A percentile compares a stretch with the other conserved stretches of the same genome.
phyloP scores from a whole-genome alignment of 2,888 invertebrate species.

The Neria commutata region DNA sequence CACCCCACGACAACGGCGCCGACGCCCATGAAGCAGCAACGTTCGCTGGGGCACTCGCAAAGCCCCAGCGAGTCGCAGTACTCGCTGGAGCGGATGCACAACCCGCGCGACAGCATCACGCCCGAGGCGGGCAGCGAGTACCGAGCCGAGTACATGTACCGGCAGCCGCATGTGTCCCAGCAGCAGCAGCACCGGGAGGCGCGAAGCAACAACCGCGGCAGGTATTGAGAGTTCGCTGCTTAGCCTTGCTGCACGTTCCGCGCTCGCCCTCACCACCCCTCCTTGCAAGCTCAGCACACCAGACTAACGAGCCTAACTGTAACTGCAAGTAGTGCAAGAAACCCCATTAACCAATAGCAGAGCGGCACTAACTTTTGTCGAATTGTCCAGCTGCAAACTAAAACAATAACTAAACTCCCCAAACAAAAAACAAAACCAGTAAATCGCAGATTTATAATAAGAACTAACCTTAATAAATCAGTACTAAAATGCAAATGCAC shows the following conservation, averaged over 20 bases:
- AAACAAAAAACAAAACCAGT: constrained; percentile 1
- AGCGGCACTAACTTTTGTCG: not conserved
- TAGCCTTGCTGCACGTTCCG: not conserved
- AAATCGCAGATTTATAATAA: not conserved
- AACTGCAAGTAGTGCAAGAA: not conserved
- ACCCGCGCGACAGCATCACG: constrained; percentile 49
- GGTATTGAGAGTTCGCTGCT: constrained; percentile 48
- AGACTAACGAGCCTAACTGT: constrained; percentile 11
- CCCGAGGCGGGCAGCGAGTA: constrained; percentile 41
- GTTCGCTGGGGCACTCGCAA: constrained; percentile 39
- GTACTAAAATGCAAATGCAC: constrained; percentile 9
- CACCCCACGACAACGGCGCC: constrained; percentile 48
- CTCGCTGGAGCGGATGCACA: constrained; percentile 44
- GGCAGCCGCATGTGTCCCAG: constrained; percentile 37
- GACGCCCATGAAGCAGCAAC: constrained; percentile 39
- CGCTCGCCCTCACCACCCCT: not conserved
- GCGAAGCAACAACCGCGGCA: constrained; percentile 49
- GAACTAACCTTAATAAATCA: not conserved
- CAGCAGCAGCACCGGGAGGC: constrained; percentile 35
- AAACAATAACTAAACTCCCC: constrained; percentile 25
- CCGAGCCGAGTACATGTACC: constrained; percentile 43
- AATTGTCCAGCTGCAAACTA: constrained; percentile 17
- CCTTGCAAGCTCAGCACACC: constrained; percentile 19
- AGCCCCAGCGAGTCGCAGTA: constrained; percentile 47
- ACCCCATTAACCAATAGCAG: not conserved